Evolutionary conservation across 2,113 vertebrate genomes (phyloP), one percentile per base, ranked within the genome.

Genomic region (Lepus timidus): DNA sequence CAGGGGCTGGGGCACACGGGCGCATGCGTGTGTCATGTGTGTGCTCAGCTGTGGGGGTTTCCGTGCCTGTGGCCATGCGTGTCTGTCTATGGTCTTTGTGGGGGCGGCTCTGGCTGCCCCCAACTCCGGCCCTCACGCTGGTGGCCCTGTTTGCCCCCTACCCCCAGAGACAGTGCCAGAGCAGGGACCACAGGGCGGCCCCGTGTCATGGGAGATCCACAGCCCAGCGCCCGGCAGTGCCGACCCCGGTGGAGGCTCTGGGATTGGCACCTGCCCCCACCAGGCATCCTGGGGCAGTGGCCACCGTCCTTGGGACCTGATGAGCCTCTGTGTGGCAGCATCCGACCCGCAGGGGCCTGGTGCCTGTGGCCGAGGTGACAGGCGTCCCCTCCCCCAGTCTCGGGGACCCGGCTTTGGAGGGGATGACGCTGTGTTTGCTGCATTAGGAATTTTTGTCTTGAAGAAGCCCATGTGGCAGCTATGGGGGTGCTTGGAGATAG

Each of bases 401-500:
- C 36, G 25, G 36, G 62, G 51, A 17, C 2, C 33, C 0, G 1
- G 82, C 73, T 67, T 13, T n/a, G 36, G n/a, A 49, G 31, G 33
- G 9, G 31, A 27, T 0, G 0, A 55, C 2, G 39, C 52, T 0
- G 3, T 5, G 6, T 52, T 85, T 62, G 78, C 65, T 0, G 5
- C 39, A 36, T 6, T 71, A 91, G 51, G 33, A 58, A 39, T 90
- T 67, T 93, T 73, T 75, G 68, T 93, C 86, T 51, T 6, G n/a
- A 58, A 16, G 55, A 58, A 19, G 55, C 14, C 14, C 55, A 4
- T 58, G 6, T 20, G 55, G 19, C 55, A 58, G 55, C 55, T 4
- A 17, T 58, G 55, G 55, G 55, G 55, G 17, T 14, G 55, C 55
- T 58, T 58, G 55, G 55, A 62, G 20, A 52, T 4, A 33, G 39